phyloP scores from a whole-genome alignment of 2,888 invertebrate genomes.

The Sinohyriopsis cumingii region DNA sequence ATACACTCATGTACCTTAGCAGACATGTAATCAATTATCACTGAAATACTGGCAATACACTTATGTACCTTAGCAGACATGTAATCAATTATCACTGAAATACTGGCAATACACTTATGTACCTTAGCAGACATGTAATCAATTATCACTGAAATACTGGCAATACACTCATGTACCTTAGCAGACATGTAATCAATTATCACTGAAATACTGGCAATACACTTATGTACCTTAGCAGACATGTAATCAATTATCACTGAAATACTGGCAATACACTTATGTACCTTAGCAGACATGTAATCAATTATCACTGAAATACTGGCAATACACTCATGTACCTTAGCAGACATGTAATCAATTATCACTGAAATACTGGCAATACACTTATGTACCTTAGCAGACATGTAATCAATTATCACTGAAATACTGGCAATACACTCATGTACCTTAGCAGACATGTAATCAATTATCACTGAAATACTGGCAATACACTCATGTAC shows the following conservation, averaged over 20 bases:
- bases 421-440: too few relatives aligned
- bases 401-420: too few relatives aligned
- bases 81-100: too few relatives aligned
- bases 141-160: too few relatives aligned
- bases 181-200: conserved; percentile 38
- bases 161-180: conserved; percentile 44
- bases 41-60: too few relatives aligned
- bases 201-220: too few relatives aligned
- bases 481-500: conserved; percentile 20
- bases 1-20: conserved; percentile 54
- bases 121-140: conserved; percentile 64
- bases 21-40: background rate
- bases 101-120: background rate
- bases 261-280: too few relatives aligned
- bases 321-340: conserved; percentile 37
- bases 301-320: too few relatives aligned
- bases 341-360: conserved; percentile 48
- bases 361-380: too few relatives aligned
- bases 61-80: conserved; percentile 61
- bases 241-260: too few relatives aligned
- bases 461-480: too few relatives aligned
- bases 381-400: conserved; percentile 56
- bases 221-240: conserved; percentile 59
- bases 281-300: conserved; percentile 64
- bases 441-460: conserved; percentile 64